These are phyloP conservation scores for Phyllotreta striolata DNA, from an alignment of 2,888 invertebrate genomes.

Conservation along the genomic window DNA sequence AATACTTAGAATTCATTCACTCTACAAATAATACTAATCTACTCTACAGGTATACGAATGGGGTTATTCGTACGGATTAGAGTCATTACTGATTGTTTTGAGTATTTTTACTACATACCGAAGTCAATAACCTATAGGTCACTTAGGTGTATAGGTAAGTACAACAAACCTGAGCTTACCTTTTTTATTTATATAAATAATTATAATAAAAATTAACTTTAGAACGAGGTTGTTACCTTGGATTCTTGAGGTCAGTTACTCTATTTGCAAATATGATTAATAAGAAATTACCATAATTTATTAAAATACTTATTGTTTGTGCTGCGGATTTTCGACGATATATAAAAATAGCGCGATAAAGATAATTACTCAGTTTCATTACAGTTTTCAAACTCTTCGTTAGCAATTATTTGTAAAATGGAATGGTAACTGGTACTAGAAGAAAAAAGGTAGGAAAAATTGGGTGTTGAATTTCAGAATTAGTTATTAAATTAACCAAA, in stretches of 20 bases:
- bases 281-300: slow-evolving; percentile 17
- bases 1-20: too few relatives aligned
- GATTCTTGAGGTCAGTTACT: slow-evolving; percentile 16
- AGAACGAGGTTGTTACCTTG: slow-evolving; percentile 26
- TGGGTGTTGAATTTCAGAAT: too few relatives aligned
- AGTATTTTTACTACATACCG: background rate
- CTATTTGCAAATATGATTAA: slow-evolving; percentile 20
- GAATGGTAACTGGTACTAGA: too few relatives aligned
- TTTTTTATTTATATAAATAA: slow-evolving; percentile 10
- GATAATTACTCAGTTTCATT: too few relatives aligned
- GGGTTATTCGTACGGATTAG: too few relatives aligned
- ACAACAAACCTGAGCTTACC: background rate
- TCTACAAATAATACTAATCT: too few relatives aligned
- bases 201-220: slow-evolving; percentile 10
- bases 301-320: slow-evolving; percentile 18
- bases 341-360: slow-evolving; percentile 4
- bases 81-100: too few relatives aligned
- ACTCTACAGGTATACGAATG: too few relatives aligned
- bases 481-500: too few relatives aligned
- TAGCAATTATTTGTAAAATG: too few relatives aligned
- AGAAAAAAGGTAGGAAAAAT: too few relatives aligned
- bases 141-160: slow-evolving; percentile 4
- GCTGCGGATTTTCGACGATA: slow-evolving; percentile 13
- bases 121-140: slow-evolving; percentile 6
- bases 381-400: too few relatives aligned